Base-by-base conservation (phyloP, 2,888 invertebrate species). In the Schizotus pectinicornis region DNA sequence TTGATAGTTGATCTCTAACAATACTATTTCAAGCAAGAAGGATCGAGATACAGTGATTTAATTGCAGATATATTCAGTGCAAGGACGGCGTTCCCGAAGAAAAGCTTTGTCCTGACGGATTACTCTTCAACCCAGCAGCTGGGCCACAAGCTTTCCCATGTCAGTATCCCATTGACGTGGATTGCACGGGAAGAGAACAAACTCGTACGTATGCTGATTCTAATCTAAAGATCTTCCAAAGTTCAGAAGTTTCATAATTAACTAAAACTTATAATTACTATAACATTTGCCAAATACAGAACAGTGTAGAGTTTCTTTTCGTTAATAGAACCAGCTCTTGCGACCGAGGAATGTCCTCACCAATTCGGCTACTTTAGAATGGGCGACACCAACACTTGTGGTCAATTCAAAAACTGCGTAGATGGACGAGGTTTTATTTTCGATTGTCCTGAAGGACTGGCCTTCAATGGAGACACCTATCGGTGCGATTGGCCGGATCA, bases 401-500 rank as follows among this genome's bases (percentile, higher is more conserved):
- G 92, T 6, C 85, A 87, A 70, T 94, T 92, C 77, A 88, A 88
- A 79, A 94, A 88, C 73, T 94, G 94, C 70, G 92, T 88, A 1
- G 86, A 86, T 45, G 94, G 94, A n/a, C 83, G 85, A 3, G 90
- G 88, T 1, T 80, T 76, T 67, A 81, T 87, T 36, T 87, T 92
- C 69, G 85, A 88, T 63, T 94, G 94, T 72, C 94, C 94, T 0
- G 92, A 91, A 70, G 94, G 94, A 13, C 81, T 94, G 48, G 93
- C 93, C 6, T 74, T 70, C 62, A 73, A 72, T 48, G 81, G 86
- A 1, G 85, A 84, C 7, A 84, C 83, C 7, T 91, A 92, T 74
- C 85, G 88, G 49, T 94, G 94, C 76, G 92, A 94, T 62, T 94
- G 93, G 93, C 92, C 94, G 2, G 94, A 94, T 80, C 86, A 89